Base-by-base conservation (phyloP, 2,888 invertebrate genomes). In the Acronicta aceris region DNA sequence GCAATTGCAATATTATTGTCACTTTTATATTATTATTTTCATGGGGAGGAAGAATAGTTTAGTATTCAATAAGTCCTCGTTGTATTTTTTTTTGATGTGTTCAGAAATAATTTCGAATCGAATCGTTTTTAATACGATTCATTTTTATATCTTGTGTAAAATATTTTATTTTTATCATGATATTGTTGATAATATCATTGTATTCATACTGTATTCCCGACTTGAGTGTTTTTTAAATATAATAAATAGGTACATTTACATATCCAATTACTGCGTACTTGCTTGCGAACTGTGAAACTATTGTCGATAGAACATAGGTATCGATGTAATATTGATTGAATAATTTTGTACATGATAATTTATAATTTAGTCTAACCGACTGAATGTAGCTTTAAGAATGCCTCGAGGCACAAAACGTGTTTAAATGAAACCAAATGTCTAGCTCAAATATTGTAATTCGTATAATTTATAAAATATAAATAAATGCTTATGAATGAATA, bases 361-460 rank as follows among this genome's bases (percentile, higher is more conserved):
- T 66, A 56, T 69, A 48, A 67, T 76, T 79, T 70, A 76, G 76
- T 80, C 75, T 80, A 70, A 71, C 59, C 67, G 87, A 89, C 89
- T 88, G 89, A 87, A 75, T 72, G 62, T 83, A 85, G 81, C 71
- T 83, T 77, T 86, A 82, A 83, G 82, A 67, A 72, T 60, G 81
- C 81, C 81, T 55, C 59, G 71, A 78, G 90, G 87, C 89, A 88
- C 85, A 87, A 86, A 85, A 80, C 69, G 68, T 78, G 72, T 82
- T 86, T 81, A 80, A 83, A 83, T 73, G 61, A 88, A 85, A 90
- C 91, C 89, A 91, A 92, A 81, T 80, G 78, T 83, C 84, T 89
- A 91, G 91, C 91, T 91, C 91, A 92, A 91, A 78, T 85, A 84
- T 80, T 81, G 80, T 78, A 78, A 70, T 78, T 74, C 66, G 60